phyloP scores from a whole-genome alignment of 2,797 vertebrate genomes.

The Semaprochilodus insignis region DNA sequence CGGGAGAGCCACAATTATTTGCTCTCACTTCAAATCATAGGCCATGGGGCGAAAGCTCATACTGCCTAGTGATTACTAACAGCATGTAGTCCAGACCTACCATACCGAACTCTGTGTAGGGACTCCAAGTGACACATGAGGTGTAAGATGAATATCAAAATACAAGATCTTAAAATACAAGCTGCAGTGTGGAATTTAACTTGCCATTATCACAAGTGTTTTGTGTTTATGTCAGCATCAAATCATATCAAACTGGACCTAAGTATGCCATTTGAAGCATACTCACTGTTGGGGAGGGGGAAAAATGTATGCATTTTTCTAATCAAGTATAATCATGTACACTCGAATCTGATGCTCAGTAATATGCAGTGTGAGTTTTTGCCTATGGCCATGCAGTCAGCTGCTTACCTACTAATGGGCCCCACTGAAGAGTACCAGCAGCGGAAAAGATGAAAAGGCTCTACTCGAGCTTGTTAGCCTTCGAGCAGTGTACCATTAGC shows the following conservation, averaged over 20 bases:
- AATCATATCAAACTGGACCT: neutral
- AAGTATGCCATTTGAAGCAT: neutral
- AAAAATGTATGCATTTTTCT: constrained; percentile 5
- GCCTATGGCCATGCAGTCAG: constrained; percentile 11
- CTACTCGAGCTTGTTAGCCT: constrained; percentile 48
- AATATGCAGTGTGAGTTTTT: constrained; percentile 11
- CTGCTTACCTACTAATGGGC: constrained; percentile 25
- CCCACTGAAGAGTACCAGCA: constrained; percentile 21
- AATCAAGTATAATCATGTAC: constrained; percentile 9
- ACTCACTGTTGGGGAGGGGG: neutral
- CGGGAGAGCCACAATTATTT: constrained; percentile 38
- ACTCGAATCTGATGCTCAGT: neutral
- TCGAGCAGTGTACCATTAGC: constrained; percentile 51
- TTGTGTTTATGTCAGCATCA: neutral
- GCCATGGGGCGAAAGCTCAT: neutral
- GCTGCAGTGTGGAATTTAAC: neutral
- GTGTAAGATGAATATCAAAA: neutral
- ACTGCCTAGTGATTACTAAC: constrained; percentile 9
- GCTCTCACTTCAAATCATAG: constrained; percentile 11
- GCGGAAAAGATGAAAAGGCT: constrained; percentile 35
- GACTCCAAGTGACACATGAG: neutral
- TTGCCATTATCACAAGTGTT: neutral
- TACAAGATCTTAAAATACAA: neutral
- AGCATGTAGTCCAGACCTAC: neutral
- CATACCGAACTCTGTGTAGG: neutral